Evolutionary conservation across 1,140 invertebrate species (phyloP).

Genomic region (Meteorus sp.): DNA sequence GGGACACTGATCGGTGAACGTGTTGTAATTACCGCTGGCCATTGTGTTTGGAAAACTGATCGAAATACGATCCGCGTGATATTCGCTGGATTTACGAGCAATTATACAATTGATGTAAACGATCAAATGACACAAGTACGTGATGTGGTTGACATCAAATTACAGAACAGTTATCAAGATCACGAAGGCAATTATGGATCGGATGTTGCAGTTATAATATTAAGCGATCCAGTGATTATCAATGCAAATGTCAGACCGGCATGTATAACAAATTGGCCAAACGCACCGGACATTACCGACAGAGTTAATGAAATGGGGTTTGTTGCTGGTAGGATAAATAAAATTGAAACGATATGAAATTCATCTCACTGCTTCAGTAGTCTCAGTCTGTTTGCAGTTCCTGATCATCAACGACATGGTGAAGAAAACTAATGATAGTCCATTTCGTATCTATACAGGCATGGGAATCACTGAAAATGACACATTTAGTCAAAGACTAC

Average conservation of each 20-base stretch:
- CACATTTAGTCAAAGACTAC: conserved; percentile 42
- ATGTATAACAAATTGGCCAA: conserved; percentile 51
- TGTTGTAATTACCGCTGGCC: conserved; percentile 54
- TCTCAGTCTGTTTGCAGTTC: too few species aligned
- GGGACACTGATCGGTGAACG: conserved; percentile 50
- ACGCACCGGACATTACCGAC: conserved; percentile 32
- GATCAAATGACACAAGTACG: conserved; percentile 43
- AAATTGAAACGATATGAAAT: conserved; percentile 8
- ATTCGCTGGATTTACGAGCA: conserved; percentile 46
- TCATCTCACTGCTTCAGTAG: too few species aligned
- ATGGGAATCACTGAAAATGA: conserved; percentile 58
- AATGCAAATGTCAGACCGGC: conserved; percentile 42
- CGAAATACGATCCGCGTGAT: conserved; percentile 42
- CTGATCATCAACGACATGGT: too few species aligned
- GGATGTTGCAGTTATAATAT: conserved; percentile 53
- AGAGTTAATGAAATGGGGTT: conserved; percentile 37
- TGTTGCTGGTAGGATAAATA: conserved; percentile 42
- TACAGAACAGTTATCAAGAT: conserved; percentile 52
- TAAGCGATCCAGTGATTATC: conserved; percentile 40
- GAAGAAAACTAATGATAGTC: too few species aligned
- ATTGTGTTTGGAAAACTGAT: conserved; percentile 54
- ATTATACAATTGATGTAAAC: conserved; percentile 35
- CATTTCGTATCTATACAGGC: conserved; percentile 44
- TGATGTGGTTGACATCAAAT: conserved; percentile 40
- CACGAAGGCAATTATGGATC: conserved; percentile 55